phyloP scores from a whole-genome alignment of 2,797 vertebrate genomes.

The Balearica regulorum region DNA sequence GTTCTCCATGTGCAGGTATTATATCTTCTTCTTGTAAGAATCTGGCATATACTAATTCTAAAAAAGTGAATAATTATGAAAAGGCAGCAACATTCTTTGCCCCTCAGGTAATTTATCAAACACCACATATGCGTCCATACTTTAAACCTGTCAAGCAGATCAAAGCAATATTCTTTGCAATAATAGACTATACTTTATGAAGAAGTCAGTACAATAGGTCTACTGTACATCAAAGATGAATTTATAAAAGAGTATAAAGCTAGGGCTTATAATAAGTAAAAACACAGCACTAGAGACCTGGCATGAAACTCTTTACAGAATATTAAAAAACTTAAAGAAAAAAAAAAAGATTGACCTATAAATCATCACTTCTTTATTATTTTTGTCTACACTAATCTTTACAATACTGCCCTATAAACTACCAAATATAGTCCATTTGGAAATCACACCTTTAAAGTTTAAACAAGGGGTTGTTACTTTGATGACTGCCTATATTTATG shows the following conservation, averaged over 20 bases:
- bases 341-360: not conserved
- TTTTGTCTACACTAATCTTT: not conserved
- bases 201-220: constrained; percentile 20
- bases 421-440: not conserved
- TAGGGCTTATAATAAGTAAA: constrained; percentile 34
- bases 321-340: not conserved
- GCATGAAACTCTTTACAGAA: not conserved
- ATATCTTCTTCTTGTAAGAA: not conserved
- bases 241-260: constrained; percentile 28
- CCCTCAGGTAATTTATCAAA: constrained; percentile 49
- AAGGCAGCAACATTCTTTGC: constrained; percentile 41
- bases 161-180: constrained; percentile 52
- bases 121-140: constrained; percentile 35
- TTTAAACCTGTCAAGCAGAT: constrained; percentile 55
- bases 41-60: constrained; percentile 50
- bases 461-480: not conserved
- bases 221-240: constrained; percentile 59
- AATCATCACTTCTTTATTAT: constrained; percentile 3
- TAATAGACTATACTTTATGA: constrained; percentile 35
- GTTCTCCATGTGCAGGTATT: constrained; percentile 27
- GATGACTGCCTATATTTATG: not conserved
- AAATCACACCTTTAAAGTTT: constrained; percentile 2
- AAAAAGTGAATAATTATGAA: constrained; percentile 59
- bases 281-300: not conserved
- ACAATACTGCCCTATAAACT: not conserved